Evolutionary conservation across 2,888 invertebrate species (phyloP).

Genomic region (Cheilosia scutellata): DNA sequence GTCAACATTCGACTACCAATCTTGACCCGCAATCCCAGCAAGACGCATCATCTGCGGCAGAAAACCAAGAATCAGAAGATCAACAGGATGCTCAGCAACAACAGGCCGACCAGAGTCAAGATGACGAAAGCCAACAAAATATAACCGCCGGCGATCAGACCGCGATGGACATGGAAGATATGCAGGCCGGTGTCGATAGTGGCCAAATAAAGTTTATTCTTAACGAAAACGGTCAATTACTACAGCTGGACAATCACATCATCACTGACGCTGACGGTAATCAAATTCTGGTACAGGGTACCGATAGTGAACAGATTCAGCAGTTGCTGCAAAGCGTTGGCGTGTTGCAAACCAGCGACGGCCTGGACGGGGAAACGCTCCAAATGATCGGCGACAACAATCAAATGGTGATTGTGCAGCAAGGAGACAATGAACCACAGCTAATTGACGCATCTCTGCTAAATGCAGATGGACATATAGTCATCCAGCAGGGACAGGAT

Average conservation of each 20-base stretch:
- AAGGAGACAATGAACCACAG: slow-evolving; percentile 84
- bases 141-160: slow-evolving; percentile 79
- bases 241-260: slow-evolving; percentile 84
- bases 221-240: slow-evolving; percentile 84
- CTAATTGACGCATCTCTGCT: slow-evolving; percentile 84
- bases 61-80: slow-evolving; percentile 56
- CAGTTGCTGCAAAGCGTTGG: slow-evolving; percentile 84
- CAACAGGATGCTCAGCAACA: slow-evolving; percentile 67
- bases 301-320: slow-evolving; percentile 84
- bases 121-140: slow-evolving; percentile 72
- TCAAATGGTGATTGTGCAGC: slow-evolving; percentile 84
- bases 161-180: slow-evolving; percentile 84
- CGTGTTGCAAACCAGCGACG: slow-evolving; percentile 83
- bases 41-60: slow-evolving; percentile 27
- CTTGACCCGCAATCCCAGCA: slow-evolving; percentile 71
- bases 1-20: slow-evolving; percentile 74
- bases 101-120: slow-evolving; percentile 71
- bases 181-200: slow-evolving; percentile 84
- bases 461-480: slow-evolving; percentile 84
- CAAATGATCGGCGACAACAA: slow-evolving; percentile 84
- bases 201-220: slow-evolving; percentile 84
- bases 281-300: slow-evolving; percentile 83
- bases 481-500: slow-evolving; percentile 84
- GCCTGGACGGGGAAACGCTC: slow-evolving; percentile 83
- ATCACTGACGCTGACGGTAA: slow-evolving; percentile 84